Percentiles rank a stretch among this genome's conserved stretches.
These are phyloP conservation scores for Tetranychus piercei DNA, from an alignment of 2,888 invertebrate genomes.

Conservation along the genomic window DNA sequence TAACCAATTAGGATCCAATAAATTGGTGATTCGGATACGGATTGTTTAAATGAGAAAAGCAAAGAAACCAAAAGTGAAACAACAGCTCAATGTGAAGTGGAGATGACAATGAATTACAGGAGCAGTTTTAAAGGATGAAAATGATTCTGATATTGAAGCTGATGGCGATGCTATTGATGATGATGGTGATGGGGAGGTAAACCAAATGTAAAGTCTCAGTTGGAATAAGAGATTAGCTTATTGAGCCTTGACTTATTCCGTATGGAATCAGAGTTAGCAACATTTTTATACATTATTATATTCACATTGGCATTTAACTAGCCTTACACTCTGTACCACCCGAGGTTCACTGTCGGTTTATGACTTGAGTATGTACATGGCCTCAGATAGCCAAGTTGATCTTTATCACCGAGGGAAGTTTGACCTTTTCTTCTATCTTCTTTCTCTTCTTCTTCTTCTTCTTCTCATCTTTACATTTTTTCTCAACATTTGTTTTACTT, in stretches of 20 bases:
- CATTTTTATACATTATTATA: neutral
- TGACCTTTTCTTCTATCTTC: neutral
- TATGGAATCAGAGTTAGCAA: neutral
- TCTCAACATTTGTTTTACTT: too few relatives aligned
- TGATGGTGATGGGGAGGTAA: neutral
- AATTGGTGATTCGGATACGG: neutral
- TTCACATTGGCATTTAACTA: neutral
- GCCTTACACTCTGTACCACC: neutral
- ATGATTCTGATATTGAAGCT: too few relatives aligned
- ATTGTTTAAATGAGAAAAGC: neutral
- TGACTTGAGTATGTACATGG: neutral
- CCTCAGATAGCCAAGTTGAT: neutral
- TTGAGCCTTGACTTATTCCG: neutral
- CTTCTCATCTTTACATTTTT: too few relatives aligned
- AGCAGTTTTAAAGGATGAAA: too few relatives aligned
- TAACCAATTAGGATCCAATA: neutral
- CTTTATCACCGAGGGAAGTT: neutral
- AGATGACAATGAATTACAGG: neutral
- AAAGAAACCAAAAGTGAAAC: neutral
- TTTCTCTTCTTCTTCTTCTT: neutral
- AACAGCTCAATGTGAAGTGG: neutral
- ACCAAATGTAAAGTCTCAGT: neutral
- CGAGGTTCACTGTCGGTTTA: neutral
- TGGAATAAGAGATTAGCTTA: neutral
- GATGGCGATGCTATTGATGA: too few relatives aligned